These are phyloP conservation scores for Listrodromus nycthemerus DNA, from an alignment of 2,888 invertebrate species.

Conservation along the genomic window DNA sequence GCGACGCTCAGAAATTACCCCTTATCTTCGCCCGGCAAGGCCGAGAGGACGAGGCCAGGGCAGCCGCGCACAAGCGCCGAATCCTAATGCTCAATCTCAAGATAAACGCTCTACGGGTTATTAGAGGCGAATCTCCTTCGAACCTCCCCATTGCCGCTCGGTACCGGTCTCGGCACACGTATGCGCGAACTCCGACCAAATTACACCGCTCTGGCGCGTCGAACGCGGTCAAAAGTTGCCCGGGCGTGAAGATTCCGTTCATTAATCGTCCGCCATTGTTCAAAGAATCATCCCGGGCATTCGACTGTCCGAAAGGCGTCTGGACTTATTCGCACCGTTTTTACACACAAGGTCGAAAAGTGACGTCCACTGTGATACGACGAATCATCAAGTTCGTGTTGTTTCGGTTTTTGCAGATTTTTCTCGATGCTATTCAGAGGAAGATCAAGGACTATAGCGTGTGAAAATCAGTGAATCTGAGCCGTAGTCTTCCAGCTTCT, in stretches of 20 bases:
- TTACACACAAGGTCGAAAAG: no score
- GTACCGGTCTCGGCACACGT: slow-evolving; percentile 45
- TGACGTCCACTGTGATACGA: no score
- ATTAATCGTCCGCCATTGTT: background rate
- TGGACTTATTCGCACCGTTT: no score
- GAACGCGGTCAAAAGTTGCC: slow-evolving; percentile 16
- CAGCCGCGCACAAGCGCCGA: slow-evolving; percentile 74
- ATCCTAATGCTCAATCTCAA: slow-evolving; percentile 82
- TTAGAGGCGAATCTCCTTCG: slow-evolving; percentile 68
- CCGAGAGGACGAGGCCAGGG: slow-evolving; percentile 54
- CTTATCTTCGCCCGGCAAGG: slow-evolving; percentile 82
- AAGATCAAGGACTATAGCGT: no score
- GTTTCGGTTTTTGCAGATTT: no score
- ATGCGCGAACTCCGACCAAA: slow-evolving; percentile 19
- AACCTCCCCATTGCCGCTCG: slow-evolving; percentile 27
- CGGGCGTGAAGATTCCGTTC: background rate
- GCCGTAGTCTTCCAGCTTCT: no score
- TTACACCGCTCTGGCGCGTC: slow-evolving; percentile 11
- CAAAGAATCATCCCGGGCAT: background rate
- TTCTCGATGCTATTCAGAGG: no score
- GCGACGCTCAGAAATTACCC: slow-evolving; percentile 81
- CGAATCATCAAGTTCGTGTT: no score
- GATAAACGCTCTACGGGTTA: slow-evolving; percentile 80
- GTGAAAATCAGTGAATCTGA: no score
- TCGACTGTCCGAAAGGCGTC: background rate